Percentiles rank a stretch among this genome's conserved stretches.
Conservation (phyloP, 2,113 vertebrate genomes). For the Sapajus apella region DNA sequence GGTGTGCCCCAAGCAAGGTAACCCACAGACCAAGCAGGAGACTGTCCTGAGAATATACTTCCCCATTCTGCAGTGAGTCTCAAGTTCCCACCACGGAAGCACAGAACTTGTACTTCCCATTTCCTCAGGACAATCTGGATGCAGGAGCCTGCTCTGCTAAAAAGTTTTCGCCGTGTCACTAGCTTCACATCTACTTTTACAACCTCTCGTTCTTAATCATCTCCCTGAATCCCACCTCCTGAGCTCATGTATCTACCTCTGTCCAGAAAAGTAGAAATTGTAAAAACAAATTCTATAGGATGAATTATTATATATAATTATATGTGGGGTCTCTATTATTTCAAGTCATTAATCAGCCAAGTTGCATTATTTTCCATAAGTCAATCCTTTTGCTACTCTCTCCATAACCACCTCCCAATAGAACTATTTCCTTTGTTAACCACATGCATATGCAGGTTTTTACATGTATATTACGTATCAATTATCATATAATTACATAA, state of each 20-base stretch:
- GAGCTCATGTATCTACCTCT: not conserved
- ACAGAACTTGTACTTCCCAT: not conserved
- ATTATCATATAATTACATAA: slow-evolving; percentile 87
- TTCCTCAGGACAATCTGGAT: not conserved
- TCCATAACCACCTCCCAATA: not conserved
- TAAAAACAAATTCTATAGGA: not conserved
- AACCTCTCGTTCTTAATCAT: not conserved
- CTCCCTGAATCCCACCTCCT: not conserved
- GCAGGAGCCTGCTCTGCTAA: not conserved
- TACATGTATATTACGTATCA: slow-evolving; percentile 84
- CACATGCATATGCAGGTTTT: slow-evolving; percentile 80
- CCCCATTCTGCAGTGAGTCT: too few species aligned
- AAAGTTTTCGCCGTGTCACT: not conserved
- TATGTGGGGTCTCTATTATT: not conserved
- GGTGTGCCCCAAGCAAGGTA: not conserved
- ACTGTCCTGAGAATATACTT: not conserved
- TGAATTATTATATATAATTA: not conserved
- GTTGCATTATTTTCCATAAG: slow-evolving; percentile 33
- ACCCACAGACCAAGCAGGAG: too few species aligned
- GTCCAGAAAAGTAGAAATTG: not conserved
- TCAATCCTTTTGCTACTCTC: slow-evolving; percentile 10
- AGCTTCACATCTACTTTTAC: not conserved
- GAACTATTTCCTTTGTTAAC: slow-evolving; percentile 83
- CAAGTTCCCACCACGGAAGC: not conserved
- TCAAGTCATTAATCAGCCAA: slow-evolving; percentile 38